Base-by-base conservation (phyloP, 2,888 invertebrate genomes). In the Microplitis manilae region DNA sequence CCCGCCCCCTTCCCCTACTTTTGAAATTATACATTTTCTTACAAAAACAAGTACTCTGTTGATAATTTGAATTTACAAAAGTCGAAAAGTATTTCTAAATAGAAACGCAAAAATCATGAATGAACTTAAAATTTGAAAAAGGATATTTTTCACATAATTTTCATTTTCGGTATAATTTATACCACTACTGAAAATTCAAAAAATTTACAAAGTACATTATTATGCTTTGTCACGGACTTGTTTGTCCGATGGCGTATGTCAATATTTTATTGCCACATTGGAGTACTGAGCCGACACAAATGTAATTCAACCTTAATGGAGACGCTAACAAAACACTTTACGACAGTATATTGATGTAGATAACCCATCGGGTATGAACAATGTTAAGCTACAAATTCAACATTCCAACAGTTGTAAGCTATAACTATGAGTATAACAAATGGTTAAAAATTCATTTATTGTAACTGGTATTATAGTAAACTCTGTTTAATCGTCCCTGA, bases 281-380 rank as follows among this genome's bases (percentile, higher is more conserved):
- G 2, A 50, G 50, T 2, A 50, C 50, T 50, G 9, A 13, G 67
- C 38, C 6, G 67, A 9, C n/a, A 67, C 9, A 38, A 67, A 67
- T 30, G 67, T 67, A 67, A 38, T 20, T 20, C 38, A 39, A 67
- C 13, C 50, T 50, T 50, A 50, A 50, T 50, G 50, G 13, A 15
- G 17, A 15, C 17, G 17, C 68, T 15, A n/a, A 40, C 15, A 6
- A 40, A 15, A 68, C n/a, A 40, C 9, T 68, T 17, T 41, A 8
- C 41, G 68, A 68, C 68, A 72, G 40, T 15, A n/a, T 64, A 40
- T 68, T 39, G 2, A 38, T 30, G 15, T 15, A 72, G 62, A 62
- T 39, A 41, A 72, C 62, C 40, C 17, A 20, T 59, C 61, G 74
- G 77, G 77, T 80, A 82, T 80, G 81, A 82, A 83, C 81, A 80